Evolutionary conservation across 1,140 invertebrate genomes (phyloP).

Genomic region (Drosophila bocqueti): DNA sequence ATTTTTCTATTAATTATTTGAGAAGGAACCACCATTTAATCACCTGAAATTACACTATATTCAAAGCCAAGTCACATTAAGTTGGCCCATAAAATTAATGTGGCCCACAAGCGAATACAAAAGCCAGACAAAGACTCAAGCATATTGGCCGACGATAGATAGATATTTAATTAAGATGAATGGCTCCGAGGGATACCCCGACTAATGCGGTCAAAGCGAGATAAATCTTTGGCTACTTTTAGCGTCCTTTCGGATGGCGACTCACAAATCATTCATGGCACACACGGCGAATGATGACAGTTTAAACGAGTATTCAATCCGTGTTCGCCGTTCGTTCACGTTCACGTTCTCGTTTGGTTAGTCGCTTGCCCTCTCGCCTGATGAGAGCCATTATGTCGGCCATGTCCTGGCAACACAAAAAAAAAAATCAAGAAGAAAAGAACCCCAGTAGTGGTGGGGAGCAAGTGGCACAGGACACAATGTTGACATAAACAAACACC

Average conservation of each 20-base stretch:
- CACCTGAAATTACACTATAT: background rate
- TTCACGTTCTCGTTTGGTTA: conserved; percentile 34
- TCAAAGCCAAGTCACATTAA: conserved; percentile 11
- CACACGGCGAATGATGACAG: conserved; percentile 49
- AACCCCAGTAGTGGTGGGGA: conserved; percentile 17
- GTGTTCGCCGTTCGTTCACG: conserved; percentile 2
- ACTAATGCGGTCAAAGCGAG: conserved; percentile 37
- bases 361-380: conserved; percentile 36
- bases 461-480: conserved; percentile 62
- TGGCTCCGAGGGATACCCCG: conserved; percentile 10
- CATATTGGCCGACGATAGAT: conserved; percentile 12
- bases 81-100: conserved; percentile 7
- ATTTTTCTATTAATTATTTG: background rate
- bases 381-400: conserved; percentile 51
- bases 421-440: background rate
- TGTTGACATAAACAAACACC: conserved; percentile 71
- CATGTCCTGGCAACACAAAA: conserved; percentile 13
- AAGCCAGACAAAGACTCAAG: background rate
- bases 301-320: conserved; percentile 53
- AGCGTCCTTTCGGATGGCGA: background rate
- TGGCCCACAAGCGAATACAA: conserved; percentile 3
- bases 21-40: background rate
- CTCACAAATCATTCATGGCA: conserved; percentile 45
- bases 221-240: conserved; percentile 37
- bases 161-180: conserved; percentile 50